phyloP scores from a whole-genome alignment of 1,140 invertebrate genomes.

The Ips typographus region DNA sequence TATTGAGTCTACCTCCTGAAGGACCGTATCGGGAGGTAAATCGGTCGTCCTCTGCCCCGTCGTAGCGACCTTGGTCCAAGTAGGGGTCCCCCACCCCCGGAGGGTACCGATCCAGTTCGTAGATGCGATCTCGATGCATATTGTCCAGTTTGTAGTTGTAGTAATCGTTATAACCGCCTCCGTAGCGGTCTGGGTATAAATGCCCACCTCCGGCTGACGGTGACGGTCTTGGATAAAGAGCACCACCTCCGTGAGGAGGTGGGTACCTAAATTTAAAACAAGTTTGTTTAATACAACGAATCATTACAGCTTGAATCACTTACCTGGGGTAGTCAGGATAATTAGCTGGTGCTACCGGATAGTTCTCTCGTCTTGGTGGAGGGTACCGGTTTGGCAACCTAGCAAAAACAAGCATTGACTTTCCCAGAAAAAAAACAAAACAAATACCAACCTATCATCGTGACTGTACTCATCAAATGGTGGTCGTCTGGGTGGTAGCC shows the following conservation, averaged over 20 bases:
- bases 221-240: conserved; percentile 33
- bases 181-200: conserved; percentile 44
- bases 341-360: conserved; percentile 19
- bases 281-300: too few species aligned
- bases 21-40: conserved; percentile 36
- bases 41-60: conserved; percentile 21
- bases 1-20: conserved; percentile 13
- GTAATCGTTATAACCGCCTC: conserved; percentile 52
- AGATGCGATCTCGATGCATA: conserved; percentile 42
- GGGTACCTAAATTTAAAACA: conserved; percentile 36
- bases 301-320: conserved; percentile 39
- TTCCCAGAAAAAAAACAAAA: not conserved
- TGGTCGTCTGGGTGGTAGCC: conserved; percentile 50
- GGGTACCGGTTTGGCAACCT: conserved; percentile 51
- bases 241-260: conserved; percentile 26
- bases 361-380: conserved; percentile 27
- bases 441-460: conserved; percentile 43
- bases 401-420: conserved; percentile 22
- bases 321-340: conserved; percentile 36
- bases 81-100: conserved; percentile 49
- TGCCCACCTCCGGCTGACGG: conserved; percentile 41
- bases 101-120: conserved; percentile 47
- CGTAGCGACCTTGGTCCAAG: conserved; percentile 45
- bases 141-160: conserved; percentile 53
- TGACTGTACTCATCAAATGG: conserved; percentile 49